Percentiles rank a stretch among this genome's conserved stretches.
These are phyloP conservation scores for Thalpophila matura DNA, from an alignment of 2,888 invertebrate species.

Conservation along the genomic window DNA sequence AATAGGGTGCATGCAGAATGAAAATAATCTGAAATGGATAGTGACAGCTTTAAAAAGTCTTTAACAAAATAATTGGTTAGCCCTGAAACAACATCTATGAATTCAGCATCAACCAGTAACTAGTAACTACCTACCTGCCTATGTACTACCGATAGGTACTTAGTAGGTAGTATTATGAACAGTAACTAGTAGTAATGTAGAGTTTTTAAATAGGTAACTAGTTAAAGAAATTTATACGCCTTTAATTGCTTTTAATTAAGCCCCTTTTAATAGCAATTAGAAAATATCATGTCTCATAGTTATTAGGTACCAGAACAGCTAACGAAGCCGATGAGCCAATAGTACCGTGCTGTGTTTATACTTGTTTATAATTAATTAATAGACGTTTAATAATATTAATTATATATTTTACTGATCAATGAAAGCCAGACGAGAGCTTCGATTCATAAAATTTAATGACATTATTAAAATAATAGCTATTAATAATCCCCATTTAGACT, in stretches of 20 bases:
- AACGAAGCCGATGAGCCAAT: constrained; percentile 13
- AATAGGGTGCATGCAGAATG: too few species aligned
- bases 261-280: constrained; percentile 23
- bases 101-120: too few species aligned
- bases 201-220: constrained; percentile 9
- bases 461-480: constrained; percentile 77
- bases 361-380: constrained; percentile 53
- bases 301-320: constrained; percentile 19
- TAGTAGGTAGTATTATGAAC: too few species aligned
- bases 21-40: too few species aligned
- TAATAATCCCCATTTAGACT: constrained; percentile 82
- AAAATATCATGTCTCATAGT: constrained; percentile 20
- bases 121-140: too few species aligned
- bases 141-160: too few species aligned
- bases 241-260: too few species aligned
- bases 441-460: constrained; percentile 66
- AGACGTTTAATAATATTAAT: constrained; percentile 48
- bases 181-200: too few species aligned
- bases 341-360: constrained; percentile 45
- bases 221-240: constrained; percentile 14
- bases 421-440: constrained; percentile 46
- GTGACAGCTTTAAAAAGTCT: too few species aligned
- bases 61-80: too few species aligned
- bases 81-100: too few species aligned
- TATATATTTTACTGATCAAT: constrained; percentile 51